These are phyloP conservation scores for Temnothorax rugatulus DNA, from an alignment of 2,888 invertebrate genomes.

Conservation along the genomic window DNA sequence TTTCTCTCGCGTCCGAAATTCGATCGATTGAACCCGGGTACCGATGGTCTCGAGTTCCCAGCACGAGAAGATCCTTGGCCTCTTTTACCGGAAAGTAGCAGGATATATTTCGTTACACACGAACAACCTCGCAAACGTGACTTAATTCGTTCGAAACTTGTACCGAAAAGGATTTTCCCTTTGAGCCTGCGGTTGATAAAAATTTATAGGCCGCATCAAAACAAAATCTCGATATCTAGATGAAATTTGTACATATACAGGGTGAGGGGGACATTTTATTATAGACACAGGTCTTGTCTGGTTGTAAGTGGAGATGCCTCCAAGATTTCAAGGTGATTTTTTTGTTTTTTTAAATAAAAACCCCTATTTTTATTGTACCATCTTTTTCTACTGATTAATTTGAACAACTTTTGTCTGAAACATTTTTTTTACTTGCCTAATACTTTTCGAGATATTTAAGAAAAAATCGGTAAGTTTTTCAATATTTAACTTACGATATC, in stretches of 20 bases:
- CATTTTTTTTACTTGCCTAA: too few species aligned
- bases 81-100: constrained; percentile 34
- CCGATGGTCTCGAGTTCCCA: constrained; percentile 27
- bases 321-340: too few species aligned
- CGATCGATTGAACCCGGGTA: constrained; percentile 37
- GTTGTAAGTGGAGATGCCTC: too few species aligned
- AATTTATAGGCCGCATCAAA: neutral
- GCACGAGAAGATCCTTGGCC: constrained; percentile 17
- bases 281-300: too few species aligned
- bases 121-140: constrained; percentile 2
- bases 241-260: neutral
- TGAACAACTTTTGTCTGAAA: too few species aligned
- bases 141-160: neutral
- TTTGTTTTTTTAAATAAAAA: too few species aligned
- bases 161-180: neutral
- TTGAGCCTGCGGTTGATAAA: neutral
- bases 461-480: too few species aligned
- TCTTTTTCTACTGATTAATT: too few species aligned
- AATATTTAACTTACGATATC: too few species aligned
- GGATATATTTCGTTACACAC: constrained; percentile 20
- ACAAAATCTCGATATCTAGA: neutral
- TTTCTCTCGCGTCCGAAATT: constrained; percentile 34
- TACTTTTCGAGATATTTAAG: too few species aligned
- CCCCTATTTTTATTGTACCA: too few species aligned
- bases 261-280: too few species aligned